Evolutionary conservation across 2,113 vertebrate genomes (phyloP).

Genomic region (Thalassarche chlororhynchos): DNA sequence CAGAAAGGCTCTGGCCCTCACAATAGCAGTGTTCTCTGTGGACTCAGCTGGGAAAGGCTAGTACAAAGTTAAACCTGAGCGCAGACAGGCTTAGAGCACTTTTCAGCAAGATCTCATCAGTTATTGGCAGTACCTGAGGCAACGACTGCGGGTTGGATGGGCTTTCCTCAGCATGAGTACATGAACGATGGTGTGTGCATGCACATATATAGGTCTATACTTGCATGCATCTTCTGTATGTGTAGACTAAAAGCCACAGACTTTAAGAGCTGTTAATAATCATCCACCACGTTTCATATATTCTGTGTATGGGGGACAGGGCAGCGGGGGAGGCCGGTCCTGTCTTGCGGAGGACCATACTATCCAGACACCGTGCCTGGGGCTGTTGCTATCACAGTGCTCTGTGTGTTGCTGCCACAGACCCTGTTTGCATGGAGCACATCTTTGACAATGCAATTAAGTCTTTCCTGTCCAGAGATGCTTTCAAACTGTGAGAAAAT

Average conservation of each 20-base stretch:
- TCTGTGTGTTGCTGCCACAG: background rate
- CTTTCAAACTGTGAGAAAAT: background rate
- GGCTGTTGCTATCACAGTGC: accelerated
- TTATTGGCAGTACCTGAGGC: background rate
- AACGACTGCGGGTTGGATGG: accelerated
- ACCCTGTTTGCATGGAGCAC: background rate
- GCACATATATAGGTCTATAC: background rate
- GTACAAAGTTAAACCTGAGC: background rate
- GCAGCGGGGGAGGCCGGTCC: background rate
- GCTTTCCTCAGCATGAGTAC: background rate
- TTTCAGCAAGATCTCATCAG: background rate
- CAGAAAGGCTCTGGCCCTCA: background rate
- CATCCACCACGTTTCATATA: background rate
- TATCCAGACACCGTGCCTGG: accelerated
- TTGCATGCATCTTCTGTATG: background rate
- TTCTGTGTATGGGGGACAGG: background rate
- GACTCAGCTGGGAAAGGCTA: background rate
- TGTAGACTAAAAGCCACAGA: background rate
- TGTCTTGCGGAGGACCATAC: accelerated
- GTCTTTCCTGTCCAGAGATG: background rate
- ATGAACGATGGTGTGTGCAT: accelerated
- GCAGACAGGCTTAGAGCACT: background rate
- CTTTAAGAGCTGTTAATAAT: background rate
- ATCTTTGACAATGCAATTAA: background rate
- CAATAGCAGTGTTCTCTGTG: background rate